Conservation (phyloP, 2,113 vertebrate species). For the Xerus inauris region DNA sequence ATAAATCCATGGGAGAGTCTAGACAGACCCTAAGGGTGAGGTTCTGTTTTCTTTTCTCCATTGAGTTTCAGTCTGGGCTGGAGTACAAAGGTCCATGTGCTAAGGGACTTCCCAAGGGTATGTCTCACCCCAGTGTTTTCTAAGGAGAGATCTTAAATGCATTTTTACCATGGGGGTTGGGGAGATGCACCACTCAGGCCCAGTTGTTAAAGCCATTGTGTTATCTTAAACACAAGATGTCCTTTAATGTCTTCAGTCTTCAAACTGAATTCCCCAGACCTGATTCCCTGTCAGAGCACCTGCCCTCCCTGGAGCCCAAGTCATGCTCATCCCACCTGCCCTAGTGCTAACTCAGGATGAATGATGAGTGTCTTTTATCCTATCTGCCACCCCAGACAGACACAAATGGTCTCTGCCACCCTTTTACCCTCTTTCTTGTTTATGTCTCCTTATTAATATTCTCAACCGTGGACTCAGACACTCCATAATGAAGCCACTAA, state of each 20-base stretch:
- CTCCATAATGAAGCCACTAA: background rate
- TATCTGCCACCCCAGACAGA: background rate
- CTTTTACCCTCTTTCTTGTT: background rate
- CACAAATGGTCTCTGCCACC: background rate
- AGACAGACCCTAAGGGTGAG: background rate
- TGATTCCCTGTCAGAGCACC: background rate
- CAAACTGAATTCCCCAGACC: background rate
- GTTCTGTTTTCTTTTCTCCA: background rate
- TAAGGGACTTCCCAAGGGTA: background rate
- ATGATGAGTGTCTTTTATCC: background rate
- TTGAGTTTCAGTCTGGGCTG: conserved; percentile 8
- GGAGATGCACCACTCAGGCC: too few relatives aligned
- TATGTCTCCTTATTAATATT: background rate
- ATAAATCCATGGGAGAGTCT: background rate
- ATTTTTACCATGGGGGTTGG: background rate
- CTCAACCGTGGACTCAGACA: background rate
- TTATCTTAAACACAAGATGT: background rate
- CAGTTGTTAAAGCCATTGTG: too few relatives aligned
- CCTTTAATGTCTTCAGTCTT: background rate
- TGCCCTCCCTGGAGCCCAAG: background rate
- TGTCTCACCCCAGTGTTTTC: background rate
- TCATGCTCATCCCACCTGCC: background rate
- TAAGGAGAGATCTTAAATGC: background rate
- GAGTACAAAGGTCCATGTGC: background rate
- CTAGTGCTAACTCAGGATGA: background rate